Evolutionary conservation across 1,140 invertebrate species (phyloP).

Genomic region (Papilio helenus): DNA sequence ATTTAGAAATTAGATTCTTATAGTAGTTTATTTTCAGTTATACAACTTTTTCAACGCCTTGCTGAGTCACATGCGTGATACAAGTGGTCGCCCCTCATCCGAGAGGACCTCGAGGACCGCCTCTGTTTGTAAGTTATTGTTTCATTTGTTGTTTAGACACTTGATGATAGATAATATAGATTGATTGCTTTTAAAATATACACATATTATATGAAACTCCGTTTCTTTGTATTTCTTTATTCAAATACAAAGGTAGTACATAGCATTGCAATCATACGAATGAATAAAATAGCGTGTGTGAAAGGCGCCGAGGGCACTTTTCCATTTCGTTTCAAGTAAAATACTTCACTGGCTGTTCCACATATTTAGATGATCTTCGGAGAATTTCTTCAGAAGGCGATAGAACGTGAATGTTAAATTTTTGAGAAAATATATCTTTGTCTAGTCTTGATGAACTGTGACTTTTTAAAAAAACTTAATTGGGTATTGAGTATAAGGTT

Average conservation of each 20-base stretch:
- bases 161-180: slow-evolving; percentile 5
- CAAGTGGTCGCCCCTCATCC: slow-evolving; percentile 83
- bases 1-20: not conserved
- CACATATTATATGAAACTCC: not conserved
- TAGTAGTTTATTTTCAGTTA: slow-evolving; percentile 85
- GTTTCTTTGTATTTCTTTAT: not conserved
- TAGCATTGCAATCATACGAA: not conserved
- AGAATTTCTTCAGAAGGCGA: not conserved
- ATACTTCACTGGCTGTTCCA: not conserved
- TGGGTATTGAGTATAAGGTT: no score
- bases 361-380: not conserved
- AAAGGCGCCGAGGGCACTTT: not conserved
- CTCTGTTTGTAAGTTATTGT: slow-evolving; percentile 84
- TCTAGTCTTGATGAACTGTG: no score
- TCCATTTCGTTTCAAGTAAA: not conserved
- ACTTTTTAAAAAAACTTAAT: no score
- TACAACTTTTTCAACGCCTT: slow-evolving; percentile 97
- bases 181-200: not conserved
- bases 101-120: slow-evolving; percentile 84
- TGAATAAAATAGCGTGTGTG: slow-evolving; percentile 6
- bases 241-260: not conserved
- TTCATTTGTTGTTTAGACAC: slow-evolving; percentile 11
- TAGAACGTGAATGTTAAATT: not conserved
- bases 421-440: not conserved
- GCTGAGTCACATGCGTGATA: slow-evolving; percentile 89